A percentile compares a stretch with the other conserved stretches of the same genome.
Conservation (phyloP, 2,113 vertebrate genomes). For the Vulpes vulpes region DNA sequence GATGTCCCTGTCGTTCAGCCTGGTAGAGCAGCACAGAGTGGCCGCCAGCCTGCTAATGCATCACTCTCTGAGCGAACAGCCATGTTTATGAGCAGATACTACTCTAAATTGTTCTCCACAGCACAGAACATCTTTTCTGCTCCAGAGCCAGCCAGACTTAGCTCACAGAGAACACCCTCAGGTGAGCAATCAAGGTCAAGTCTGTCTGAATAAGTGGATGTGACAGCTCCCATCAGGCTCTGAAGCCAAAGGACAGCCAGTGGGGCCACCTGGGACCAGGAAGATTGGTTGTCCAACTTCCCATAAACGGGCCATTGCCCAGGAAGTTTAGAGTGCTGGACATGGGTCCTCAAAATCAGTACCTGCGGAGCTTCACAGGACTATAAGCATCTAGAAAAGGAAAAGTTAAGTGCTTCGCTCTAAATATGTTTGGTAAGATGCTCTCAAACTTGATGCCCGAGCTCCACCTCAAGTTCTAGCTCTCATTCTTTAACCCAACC, state of each 20-base stretch:
- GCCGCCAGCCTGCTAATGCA: slow-evolving; percentile 58
- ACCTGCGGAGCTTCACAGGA: background rate
- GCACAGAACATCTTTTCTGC: slow-evolving; percentile 76
- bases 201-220: slow-evolving; percentile 68
- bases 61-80: slow-evolving; percentile 56
- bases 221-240: slow-evolving; percentile 61
- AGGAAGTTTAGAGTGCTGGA: background rate
- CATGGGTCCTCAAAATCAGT: background rate
- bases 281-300: background rate
- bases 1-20: background rate
- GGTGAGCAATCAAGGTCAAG: slow-evolving; percentile 80
- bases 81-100: slow-evolving; percentile 80
- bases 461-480: background rate
- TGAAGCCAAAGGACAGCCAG: slow-evolving; percentile 53
- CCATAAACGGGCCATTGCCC: background rate
- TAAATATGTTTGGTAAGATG: background rate
- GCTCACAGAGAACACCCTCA: slow-evolving; percentile 78
- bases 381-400: background rate
- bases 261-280: background rate
- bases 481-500: background rate
- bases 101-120: slow-evolving; percentile 68
- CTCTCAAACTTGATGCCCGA: background rate
- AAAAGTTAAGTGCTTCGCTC: background rate
- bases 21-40: background rate
- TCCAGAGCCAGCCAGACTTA: slow-evolving; percentile 38